Conservation (phyloP, 1,140 invertebrate species). For the Marisa cornuarietis region DNA sequence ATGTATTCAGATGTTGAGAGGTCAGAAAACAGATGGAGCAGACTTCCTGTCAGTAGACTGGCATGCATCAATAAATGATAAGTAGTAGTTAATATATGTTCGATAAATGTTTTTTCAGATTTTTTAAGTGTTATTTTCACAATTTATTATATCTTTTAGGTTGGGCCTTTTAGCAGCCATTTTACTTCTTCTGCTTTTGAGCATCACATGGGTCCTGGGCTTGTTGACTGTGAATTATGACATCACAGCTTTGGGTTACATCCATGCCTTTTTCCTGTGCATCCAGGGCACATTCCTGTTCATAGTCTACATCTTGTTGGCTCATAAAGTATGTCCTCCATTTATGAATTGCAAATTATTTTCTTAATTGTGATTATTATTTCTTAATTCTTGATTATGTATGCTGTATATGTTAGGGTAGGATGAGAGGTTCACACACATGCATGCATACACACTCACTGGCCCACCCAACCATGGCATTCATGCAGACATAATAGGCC, state of each 20-base stretch:
- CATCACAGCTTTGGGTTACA: conserved; percentile 76
- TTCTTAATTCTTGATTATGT: no score
- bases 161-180: conserved; percentile 84
- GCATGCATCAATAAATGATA: no score
- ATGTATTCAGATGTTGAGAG: no score
- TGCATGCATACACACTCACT: background rate
- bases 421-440: background rate
- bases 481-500: background rate
- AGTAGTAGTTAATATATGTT: no score
- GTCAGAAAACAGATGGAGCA: no score
- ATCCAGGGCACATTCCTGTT: conserved; percentile 81
- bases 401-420: background rate
- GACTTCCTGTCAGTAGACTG: no score
- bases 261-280: conserved; percentile 77
- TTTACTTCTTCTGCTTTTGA: conserved; percentile 77
- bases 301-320: conserved; percentile 85
- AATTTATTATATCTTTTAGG: conserved; percentile 67
- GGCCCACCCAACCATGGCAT: background rate
- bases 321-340: conserved; percentile 74
- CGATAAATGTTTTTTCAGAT: no score
- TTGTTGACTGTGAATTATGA: conserved; percentile 83
- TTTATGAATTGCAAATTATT: background rate
- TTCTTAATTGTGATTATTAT: no score
- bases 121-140: no score
- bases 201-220: conserved; percentile 82